Base-by-base conservation (phyloP, 2,888 invertebrate species). In the Euzetes globulus region DNA sequence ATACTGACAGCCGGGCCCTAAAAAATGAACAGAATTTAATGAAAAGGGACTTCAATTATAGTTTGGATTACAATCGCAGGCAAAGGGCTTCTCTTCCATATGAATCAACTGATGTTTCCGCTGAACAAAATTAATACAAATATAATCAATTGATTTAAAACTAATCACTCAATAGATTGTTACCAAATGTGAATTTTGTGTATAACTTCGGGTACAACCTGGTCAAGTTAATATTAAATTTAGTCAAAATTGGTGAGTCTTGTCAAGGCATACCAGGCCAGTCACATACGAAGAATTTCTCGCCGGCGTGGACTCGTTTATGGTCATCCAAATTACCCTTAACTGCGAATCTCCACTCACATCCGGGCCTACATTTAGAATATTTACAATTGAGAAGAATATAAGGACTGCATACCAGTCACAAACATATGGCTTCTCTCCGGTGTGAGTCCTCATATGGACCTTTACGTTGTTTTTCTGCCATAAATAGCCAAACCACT, bases 401-500 rank as follows among this genome's bases (percentile, higher is more conserved):
- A 52, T 5, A 52, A 2, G 15, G 5, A 19, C 19, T 19, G 55
- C 25, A 19, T 58, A 11, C 19, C 63, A 65, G 13, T 65, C 63
- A 19, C 63, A 65, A 37, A 65, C 19, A 19, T 65, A 65, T 3
- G 63, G 63, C 37, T 65, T 65, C 37, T 65, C 63, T 19, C 63
- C 63, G 19, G 63, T 65, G 17, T 60, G 60, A 4, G 63, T 65
- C 29, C 63, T 37, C 63, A 65, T 65, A n/a, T 65, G 63, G 19
- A 65, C 63, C 63, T 65, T 65, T 19, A 65, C 79, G 50, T 83
- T 82, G 73, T 84, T 84, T 76, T 82, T 83, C 0, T 83, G 33
- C 29, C 3, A 22, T 47, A n/a, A n/a, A n/a, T n/a, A n/a, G n/a
- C n/a, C n/a, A n/a, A n/a, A n/a, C n/a, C n/a, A n/a, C 52, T 6